These are phyloP conservation scores for Pluvialis apricaria DNA, from an alignment of 2,113 vertebrate genomes.

Conservation along the genomic window DNA sequence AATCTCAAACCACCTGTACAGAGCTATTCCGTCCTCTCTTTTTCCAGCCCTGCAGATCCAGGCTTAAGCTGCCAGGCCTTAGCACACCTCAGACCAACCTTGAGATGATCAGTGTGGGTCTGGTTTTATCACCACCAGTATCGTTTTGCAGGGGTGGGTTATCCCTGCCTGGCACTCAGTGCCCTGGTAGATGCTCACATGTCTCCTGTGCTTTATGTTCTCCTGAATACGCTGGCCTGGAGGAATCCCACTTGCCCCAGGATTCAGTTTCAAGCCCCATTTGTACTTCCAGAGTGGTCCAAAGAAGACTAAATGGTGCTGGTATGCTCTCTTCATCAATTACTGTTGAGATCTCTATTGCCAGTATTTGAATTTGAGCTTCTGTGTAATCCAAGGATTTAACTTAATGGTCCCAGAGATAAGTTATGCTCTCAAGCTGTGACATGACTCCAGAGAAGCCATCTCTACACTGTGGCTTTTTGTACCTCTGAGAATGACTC, in stretches of 20 bases:
- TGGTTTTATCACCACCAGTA: neutral
- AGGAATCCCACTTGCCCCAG: neutral
- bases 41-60: neutral
- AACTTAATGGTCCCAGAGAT: neutral
- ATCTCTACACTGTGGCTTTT: neutral
- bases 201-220: neutral
- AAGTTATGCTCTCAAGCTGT: neutral
- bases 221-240: neutral
- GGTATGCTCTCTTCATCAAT: neutral
- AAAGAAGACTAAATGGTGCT: neutral
- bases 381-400: neutral
- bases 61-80: neutral
- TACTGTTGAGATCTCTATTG: neutral
- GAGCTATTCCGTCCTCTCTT: neutral
- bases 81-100: neutral
- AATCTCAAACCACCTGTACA: neutral
- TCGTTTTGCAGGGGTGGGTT: neutral
- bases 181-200: neutral
- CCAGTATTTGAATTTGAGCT: neutral
- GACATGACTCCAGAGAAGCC: neutral
- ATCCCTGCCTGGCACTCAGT: neutral
- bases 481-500: neutral
- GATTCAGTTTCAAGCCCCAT: neutral
- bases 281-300: neutral
- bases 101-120: rapidly evolving